Base-by-base conservation (phyloP, 2,113 vertebrate species). In the Bos indicus region DNA sequence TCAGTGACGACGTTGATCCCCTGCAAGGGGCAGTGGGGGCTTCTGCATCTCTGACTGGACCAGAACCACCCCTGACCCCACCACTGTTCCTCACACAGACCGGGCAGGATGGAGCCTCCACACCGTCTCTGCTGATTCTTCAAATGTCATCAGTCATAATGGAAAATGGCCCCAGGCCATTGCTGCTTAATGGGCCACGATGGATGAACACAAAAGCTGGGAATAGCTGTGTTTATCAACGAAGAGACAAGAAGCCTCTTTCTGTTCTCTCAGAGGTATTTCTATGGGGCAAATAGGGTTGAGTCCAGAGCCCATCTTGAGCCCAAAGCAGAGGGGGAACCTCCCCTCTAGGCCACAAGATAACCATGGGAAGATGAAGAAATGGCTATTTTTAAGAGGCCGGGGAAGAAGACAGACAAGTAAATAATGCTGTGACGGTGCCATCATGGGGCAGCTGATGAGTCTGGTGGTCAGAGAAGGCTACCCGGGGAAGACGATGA, bases 151-250 rank as follows among this genome's bases (percentile, higher is more conserved):
- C 64, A 46, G 84, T 92, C 62, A 94, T 0, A 1, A 26, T 17
- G 56, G 78, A 92, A 92, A 92, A 89, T 25, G 36, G 71, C 91
- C 51, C 71, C 84, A n/a, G 60, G 93, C 88, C 46, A 88, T 46
- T 21, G 88, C 30, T 25, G 51, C 91, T 74, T 92, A 94, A 97
- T 84, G 71, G 93, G 36, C 96, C 62, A 5, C 28, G 71, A 88
- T 81, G 84, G 85, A 90, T 90, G 74, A 96, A 54, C 57, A 33
- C 52, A 78, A 60, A 57, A 33, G 26, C 80, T 52, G 36, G 36
- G 78, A n/a, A 91, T 87, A 23, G 88, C 56, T 92, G 51, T 60
- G 77, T 43, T 92, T 67, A 59, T 23, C 83, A 74, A 88, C 19
- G 13, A n/a, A n/a, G 10, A 62, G 86, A 33, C 46, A 23, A 46